Base-by-base conservation (phyloP, 1,140 invertebrate genomes). In the Listronotus bonariensis region DNA sequence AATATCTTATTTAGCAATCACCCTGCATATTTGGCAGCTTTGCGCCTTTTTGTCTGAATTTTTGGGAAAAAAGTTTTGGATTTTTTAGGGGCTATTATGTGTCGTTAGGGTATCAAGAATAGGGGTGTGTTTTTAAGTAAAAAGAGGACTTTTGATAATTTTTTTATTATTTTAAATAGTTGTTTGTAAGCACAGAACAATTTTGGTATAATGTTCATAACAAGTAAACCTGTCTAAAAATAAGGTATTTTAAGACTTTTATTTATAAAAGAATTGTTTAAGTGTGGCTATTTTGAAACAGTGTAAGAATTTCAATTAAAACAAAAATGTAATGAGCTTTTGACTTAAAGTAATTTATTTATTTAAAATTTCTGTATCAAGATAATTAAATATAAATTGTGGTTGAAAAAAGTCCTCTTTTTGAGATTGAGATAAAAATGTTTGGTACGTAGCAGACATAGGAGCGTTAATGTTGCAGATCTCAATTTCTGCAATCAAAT, bases 21-120 rank as follows among this genome's bases (percentile, higher is more conserved):
- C 52, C 48, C 45, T 56, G 38, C 34, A 64, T 32, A 45, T 38
- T 40, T 53, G 56, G 67, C 67, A 68, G 67, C 60, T 64, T 68
- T 65, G 67, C 55, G 59, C 59, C 67, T 42, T 26, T 64, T 65
- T 65, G 60, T 68, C 67, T 64, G 56, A 41, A 53, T 56, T 42
- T 52, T 52, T 41, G 49, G 52, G 41, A 54, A 56, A 56, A 32
- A 49, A 54, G 48, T 66, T 58, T 66, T 42, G 48, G 64, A 42
- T 48, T 48, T 48, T 36, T 32, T 20, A 26, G 34, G 56, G 56
- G 56, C 45, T 43, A 46, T 58, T 58, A 32, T 34, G 42, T 58
- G 60, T 42, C 53, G 57, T 57, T 54, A 56, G 53, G 54, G 40
- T 40, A 60, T 31, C 40, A 40, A 51, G 57, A 31, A 46, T 63